Percentiles rank a stretch among this genome's conserved stretches.
Evolutionary conservation across 1,140 invertebrate species (phyloP).

Genomic region (Heliconius nattereri): DNA sequence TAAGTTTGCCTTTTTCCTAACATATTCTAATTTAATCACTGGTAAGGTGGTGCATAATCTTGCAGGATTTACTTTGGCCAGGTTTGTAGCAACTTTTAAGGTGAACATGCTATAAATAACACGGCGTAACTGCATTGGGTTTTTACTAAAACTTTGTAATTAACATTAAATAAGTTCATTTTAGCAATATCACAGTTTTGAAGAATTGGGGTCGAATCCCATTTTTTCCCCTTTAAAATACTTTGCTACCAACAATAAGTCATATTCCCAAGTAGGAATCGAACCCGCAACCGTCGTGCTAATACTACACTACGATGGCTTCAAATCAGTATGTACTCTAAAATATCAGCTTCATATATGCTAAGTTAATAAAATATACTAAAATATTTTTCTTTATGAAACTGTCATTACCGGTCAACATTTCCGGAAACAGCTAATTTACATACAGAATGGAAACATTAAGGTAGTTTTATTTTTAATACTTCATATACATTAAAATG

Average conservation of each 20-base stretch:
- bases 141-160: slow-evolving; percentile 9
- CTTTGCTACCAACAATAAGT: too few species aligned
- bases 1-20: background rate
- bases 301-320: too few species aligned
- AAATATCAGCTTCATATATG: background rate
- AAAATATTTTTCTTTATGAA: background rate
- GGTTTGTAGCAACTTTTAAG: slow-evolving; percentile 5
- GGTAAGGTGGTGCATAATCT: background rate
- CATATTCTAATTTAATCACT: slow-evolving; percentile 2
- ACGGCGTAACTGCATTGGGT: background rate
- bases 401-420: background rate
- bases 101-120: background rate
- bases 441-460: background rate
- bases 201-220: too few species aligned
- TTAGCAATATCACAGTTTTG: background rate
- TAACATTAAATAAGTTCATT: background rate
- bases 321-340: too few species aligned
- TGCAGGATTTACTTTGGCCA: slow-evolving; percentile 9
- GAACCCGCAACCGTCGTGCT: too few species aligned
- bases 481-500: background rate
- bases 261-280: too few species aligned
- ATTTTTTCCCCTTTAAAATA: too few species aligned
- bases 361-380: background rate
- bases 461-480: background rate
- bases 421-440: background rate